Conservation (phyloP, 2,888 invertebrate genomes). For the Diplolepis rosae region DNA sequence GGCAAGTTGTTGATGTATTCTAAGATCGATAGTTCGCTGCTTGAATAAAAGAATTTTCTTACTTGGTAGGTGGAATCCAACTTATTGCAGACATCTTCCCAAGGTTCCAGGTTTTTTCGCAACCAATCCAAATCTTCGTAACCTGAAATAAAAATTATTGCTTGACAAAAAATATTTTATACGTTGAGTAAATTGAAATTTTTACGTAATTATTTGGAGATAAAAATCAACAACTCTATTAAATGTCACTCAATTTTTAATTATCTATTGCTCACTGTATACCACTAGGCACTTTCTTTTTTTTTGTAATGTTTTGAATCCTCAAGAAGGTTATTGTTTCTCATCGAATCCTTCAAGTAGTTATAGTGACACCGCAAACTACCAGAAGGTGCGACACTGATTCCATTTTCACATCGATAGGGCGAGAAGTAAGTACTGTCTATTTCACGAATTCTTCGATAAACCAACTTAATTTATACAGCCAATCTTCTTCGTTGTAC, state of each 20-base stretch:
- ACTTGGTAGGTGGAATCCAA: background rate
- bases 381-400: background rate
- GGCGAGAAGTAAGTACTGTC: constrained; percentile 28
- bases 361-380: constrained; percentile 27
- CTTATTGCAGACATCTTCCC: background rate
- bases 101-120: constrained; percentile 2
- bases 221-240: too few relatives aligned
- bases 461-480: too few relatives aligned
- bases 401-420: constrained; percentile 5
- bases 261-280: too few relatives aligned
- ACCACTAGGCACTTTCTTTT: too few relatives aligned
- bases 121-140: background rate
- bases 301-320: background rate
- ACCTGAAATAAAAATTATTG: background rate
- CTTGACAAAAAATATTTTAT: too few relatives aligned
- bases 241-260: too few relatives aligned
- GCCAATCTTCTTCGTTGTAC: too few relatives aligned
- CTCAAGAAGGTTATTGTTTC: background rate
- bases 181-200: too few relatives aligned
- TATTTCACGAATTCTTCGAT: too few relatives aligned
- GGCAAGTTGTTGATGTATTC: background rate
- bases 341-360: constrained; percentile 24
- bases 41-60: too few relatives aligned
- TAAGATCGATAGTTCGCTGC: too few relatives aligned
- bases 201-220: too few relatives aligned